Percentiles rank a stretch among this genome's conserved stretches.
Evolutionary conservation across 2,888 invertebrate species (phyloP).

Genomic region (Germaria angustata): DNA sequence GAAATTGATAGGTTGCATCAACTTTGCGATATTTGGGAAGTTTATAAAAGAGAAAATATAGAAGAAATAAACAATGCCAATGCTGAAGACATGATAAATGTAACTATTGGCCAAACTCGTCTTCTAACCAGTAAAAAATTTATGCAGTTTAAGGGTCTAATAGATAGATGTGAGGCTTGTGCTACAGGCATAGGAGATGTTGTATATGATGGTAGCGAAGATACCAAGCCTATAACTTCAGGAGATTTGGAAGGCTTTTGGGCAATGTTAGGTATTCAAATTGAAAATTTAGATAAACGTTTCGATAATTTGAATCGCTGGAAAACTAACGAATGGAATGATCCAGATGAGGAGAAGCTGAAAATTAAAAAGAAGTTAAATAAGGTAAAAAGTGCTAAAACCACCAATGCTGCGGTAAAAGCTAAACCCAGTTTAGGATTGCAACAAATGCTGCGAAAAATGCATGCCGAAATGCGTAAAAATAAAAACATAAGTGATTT

Average conservation of each 20-base stretch:
- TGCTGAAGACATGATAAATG: slow-evolving; percentile 82
- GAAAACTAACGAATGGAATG: slow-evolving; percentile 76
- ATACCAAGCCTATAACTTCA: slow-evolving; percentile 75
- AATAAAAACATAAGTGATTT: slow-evolving; percentile 62
- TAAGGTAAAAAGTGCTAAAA: slow-evolving; percentile 68
- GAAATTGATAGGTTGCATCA: slow-evolving; percentile 80
- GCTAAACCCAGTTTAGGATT: slow-evolving; percentile 71
- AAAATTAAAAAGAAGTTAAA: slow-evolving; percentile 60
- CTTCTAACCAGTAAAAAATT: slow-evolving; percentile 87
- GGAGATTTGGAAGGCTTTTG: slow-evolving; percentile 86
- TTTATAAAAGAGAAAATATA: slow-evolving; percentile 73
- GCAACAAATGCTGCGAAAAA: slow-evolving; percentile 72
- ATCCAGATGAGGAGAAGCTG: slow-evolving; percentile 72
- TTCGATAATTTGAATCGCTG: slow-evolving; percentile 75
- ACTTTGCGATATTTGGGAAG: slow-evolving; percentile 81
- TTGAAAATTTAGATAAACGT: slow-evolving; percentile 77
- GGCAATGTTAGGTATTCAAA: slow-evolving; percentile 84
- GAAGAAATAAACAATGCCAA: slow-evolving; percentile 76
- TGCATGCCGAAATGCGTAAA: slow-evolving; percentile 70
- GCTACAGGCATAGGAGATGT: slow-evolving; percentile 66
- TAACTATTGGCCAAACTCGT: slow-evolving; percentile 87
- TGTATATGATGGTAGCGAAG: slow-evolving; percentile 72
- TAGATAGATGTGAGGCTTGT: slow-evolving; percentile 77
- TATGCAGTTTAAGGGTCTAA: slow-evolving; percentile 84
- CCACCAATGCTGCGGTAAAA: slow-evolving; percentile 36